phyloP scores from a whole-genome alignment of 2,113 vertebrate species.

The Istiophorus platypterus region DNA sequence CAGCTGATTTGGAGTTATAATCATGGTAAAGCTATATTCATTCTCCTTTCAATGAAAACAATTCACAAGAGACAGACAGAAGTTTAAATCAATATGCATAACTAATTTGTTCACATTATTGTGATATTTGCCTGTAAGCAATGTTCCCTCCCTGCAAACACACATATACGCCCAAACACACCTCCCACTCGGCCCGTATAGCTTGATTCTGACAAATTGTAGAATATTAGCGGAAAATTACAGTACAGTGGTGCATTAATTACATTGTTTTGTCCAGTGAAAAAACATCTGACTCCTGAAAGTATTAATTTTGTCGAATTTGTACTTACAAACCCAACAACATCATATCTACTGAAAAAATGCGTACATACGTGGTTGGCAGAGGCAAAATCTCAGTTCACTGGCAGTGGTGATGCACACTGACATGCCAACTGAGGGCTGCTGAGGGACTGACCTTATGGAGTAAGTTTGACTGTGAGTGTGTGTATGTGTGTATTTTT shows the following conservation, averaged over 20 bases:
- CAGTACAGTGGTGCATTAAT: background rate
- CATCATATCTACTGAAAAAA: background rate
- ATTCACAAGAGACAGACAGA: background rate
- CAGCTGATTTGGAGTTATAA: constrained; percentile 22
- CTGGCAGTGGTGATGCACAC: background rate
- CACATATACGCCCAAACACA: background rate
- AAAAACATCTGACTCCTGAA: constrained; percentile 9
- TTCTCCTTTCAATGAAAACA: background rate
- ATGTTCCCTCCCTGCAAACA: background rate
- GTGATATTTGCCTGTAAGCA: background rate
- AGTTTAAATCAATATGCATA: constrained; percentile 18
- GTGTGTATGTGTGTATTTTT: constrained; percentile 8
- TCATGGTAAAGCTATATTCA: background rate
- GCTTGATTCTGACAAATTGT: constrained; percentile 9
- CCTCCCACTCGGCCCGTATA: background rate
- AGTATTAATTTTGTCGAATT: background rate
- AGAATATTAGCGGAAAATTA: constrained; percentile 26
- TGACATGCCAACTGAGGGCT: background rate
- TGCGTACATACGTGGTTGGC: no score
- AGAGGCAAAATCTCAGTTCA: background rate
- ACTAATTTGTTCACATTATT: constrained; percentile 27
- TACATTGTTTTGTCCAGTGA: background rate
- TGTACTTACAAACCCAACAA: background rate
- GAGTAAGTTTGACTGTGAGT: constrained; percentile 3
- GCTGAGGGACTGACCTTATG: background rate